Evolutionary conservation across 2,797 vertebrate genomes (phyloP), one percentile per base, ranked within the genome.

Genomic region (Falco concolor): DNA sequence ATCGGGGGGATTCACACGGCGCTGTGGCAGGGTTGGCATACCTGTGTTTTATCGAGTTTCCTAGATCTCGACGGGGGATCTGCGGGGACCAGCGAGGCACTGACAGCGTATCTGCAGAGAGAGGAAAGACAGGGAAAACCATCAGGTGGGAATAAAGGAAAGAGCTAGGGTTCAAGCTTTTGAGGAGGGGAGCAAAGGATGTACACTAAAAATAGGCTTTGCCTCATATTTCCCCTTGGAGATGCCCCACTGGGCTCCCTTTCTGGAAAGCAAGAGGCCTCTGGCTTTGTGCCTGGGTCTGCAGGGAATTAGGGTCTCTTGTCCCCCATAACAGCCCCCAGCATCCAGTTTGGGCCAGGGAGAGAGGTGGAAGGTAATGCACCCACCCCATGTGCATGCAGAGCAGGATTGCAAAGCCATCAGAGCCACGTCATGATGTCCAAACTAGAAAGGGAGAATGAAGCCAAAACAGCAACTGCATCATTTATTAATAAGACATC

Each of bases 41-140:
- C 99, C 99, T 99, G 99, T 99, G 99, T 98, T 99, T 99, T 97
- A 99, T 99, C 78, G 99, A 99, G 98, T 99, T 99, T 98, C 99
- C 99, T 45, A 99, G 98, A 98, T 99, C 99, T 98, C 99, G 98
- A 82, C 99, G 98, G 93, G 99, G 99, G 97, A 99, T 99, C 98
- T 99, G 99, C 15, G 99, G 99, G 94, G 99, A 99, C 99, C 99
- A 99, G 97, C 99, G 99, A 95, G 99, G 99, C 98, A 99, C 99
- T 97, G 99, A 99, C 87, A 99, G 98, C 27, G 99, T 99, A 97
- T 99, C 99, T 99, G 96, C 12, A 65, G 93, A 57, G 38, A 56
- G 38, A 92, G 42, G 34, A 77, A 61, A 63, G 56, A 72, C 12
- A 9, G 20, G 52, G 87, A 38, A 53, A 42, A 54, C 11, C 74